Base-by-base conservation (phyloP, 1,140 invertebrate genomes). In the Meloidogyne exigua region DNA sequence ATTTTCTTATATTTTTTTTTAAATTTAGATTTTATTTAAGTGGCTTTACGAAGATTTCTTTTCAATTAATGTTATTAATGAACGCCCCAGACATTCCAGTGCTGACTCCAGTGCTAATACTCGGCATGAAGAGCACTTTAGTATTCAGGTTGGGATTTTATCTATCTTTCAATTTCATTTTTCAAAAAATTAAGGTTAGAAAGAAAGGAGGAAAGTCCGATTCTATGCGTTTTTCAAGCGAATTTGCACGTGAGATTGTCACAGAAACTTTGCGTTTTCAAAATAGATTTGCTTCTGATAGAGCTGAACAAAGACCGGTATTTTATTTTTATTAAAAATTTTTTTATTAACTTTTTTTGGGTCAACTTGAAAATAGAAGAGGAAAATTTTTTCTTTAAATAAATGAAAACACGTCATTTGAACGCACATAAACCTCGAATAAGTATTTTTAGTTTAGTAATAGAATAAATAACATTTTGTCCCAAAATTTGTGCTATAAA, bases 221-320 rank as follows among this genome's bases (percentile, higher is more conserved):
- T 85, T 92, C 92, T 21, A 98, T 99, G 93, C 93, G 92, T 85
- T 97, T 99, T 88, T 96, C 95, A n/a, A 95, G 94, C 5, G 96
- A 99, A 85, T 93, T 95, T 88, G 91, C 96, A 85, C 91, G 93
- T 75, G 91, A 97, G 80, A 91, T 99, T 79, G 89, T 99, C 26
- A 95, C 94, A 18, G 93, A 96, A 85, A 93, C 94, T 79, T 91
- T 98, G 68, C 93, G 94, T 90, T 91, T 92, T 76, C 82, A 85
- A 67, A 81, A 79, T 36, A 77, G 81, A 75, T 84, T 86, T 62
- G 76, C 72, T 64, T 72, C 75, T 32, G 82, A 86, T 32, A 76
- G 67, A 68, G 73, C 76, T 67, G 68, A 77, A 26, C 74, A 80
- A 76, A 80, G 76, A 77, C 64, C 79, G 79, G 80, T 84, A 76